phyloP scores from a whole-genome alignment of 2,113 vertebrate genomes.

The Gopherus flavomarginatus region DNA sequence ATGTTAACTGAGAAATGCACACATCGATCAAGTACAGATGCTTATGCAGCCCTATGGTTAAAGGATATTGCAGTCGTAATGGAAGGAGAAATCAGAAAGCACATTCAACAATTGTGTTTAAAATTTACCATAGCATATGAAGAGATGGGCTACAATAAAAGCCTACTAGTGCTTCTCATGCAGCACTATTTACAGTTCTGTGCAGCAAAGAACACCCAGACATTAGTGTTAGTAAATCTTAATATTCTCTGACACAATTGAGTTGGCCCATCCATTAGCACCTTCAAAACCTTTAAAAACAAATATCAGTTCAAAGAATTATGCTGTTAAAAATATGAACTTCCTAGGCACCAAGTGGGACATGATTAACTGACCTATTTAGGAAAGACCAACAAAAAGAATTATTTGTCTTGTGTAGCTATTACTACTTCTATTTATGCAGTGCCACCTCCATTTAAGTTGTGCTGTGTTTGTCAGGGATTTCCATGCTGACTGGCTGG shows the following conservation, averaged over 20 bases:
- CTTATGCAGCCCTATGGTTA: neutral
- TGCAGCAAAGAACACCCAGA: neutral
- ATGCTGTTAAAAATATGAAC: neutral
- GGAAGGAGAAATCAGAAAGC: conserved; percentile 42
- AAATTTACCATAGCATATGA: conserved; percentile 36
- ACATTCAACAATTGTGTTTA: conserved; percentile 21
- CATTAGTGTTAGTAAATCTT: neutral
- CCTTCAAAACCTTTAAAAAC: conserved; percentile 13
- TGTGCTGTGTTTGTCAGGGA: neutral
- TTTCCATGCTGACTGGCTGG: neutral
- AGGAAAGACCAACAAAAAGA: conserved; percentile 6
- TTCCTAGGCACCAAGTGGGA: neutral
- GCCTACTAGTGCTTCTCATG: conserved; percentile 17
- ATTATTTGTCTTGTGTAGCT: neutral
- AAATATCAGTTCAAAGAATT: conserved; percentile 32
- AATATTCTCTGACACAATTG: conserved; percentile 51
- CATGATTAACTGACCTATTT: conserved; percentile 16
- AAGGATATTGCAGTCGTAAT: neutral
- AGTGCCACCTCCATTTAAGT: neutral
- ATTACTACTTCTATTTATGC: neutral
- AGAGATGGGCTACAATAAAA: conserved; percentile 27
- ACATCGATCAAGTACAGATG: neutral
- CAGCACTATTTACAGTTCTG: conserved; percentile 21
- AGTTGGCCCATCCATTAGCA: conserved; percentile 25
- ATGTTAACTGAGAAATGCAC: neutral